Evolutionary conservation across 2,113 vertebrate genomes (phyloP).

Genomic region (Ctenomys sociabilis): DNA sequence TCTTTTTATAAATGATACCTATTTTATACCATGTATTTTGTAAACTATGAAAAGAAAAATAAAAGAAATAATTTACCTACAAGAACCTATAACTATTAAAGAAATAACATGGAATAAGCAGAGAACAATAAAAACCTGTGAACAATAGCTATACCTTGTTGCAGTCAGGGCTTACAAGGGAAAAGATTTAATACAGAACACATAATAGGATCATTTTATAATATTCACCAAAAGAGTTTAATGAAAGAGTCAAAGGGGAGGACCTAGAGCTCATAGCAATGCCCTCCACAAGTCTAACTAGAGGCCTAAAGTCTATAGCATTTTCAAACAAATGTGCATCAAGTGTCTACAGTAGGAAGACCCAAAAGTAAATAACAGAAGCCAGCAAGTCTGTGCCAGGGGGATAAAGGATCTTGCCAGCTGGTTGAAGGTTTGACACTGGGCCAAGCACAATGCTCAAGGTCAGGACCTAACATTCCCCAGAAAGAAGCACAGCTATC

Average conservation of each 20-base stretch:
- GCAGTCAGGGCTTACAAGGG: background rate
- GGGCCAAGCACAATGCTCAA: too few relatives aligned
- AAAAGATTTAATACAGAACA: background rate
- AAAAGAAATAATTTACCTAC: background rate
- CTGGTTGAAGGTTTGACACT: too few relatives aligned
- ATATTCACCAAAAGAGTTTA: background rate
- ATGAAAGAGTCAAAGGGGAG: background rate
- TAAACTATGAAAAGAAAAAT: constrained; percentile 26
- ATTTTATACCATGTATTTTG: background rate
- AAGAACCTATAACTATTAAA: background rate
- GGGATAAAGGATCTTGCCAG: too few relatives aligned
- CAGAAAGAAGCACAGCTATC: too few relatives aligned
- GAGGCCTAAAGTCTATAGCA: background rate
- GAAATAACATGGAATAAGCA: background rate
- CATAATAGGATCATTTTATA: background rate
- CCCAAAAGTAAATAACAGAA: background rate
- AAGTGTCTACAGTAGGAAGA: background rate
- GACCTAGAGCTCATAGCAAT: background rate
- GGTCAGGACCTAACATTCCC: too few relatives aligned
- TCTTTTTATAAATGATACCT: background rate
- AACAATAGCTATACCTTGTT: background rate
- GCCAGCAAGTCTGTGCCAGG: too few relatives aligned
- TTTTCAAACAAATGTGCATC: background rate
- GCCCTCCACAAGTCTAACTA: background rate
- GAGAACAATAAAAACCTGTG: background rate